Base-by-base conservation (phyloP, 2,888 invertebrate species). In the Eilema griseolum region DNA sequence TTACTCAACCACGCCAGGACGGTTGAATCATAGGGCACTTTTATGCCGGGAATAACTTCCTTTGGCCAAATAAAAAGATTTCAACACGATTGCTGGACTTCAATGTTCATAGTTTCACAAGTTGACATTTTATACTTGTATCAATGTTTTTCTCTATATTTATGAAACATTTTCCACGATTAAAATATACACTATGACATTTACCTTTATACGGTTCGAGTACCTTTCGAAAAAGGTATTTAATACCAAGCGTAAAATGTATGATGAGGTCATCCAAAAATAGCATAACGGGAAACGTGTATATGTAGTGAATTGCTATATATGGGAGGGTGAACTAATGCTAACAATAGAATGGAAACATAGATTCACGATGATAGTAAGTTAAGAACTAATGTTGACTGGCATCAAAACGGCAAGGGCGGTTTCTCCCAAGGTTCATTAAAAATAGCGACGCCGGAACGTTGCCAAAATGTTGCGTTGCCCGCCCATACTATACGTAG, bases 351-450 rank as follows among this genome's bases (percentile, higher is more conserved):
- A 85, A 67, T 75, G 78, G 8, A 79, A 80, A 83, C 85, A 86
- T 86, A 85, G 76, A 86, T 83, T 83, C 75, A 77, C 81, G 80
- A 77, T 84, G 79, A 83, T 81, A 83, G 78, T 82, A 77, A 84
- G 81, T 82, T 79, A 85, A 77, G 76, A 83, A 85, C 82, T 84
- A 84, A 87, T 86, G 86, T 83, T 84, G 82, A 84, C 79, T 83
- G 87, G 83, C 78, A 86, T 89, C 90, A 88, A 90, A 86, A 86
- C 89, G 86, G 89, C 94, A 95, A 94, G 94, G 94, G 94, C 94
- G 92, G 93, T 90, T 92, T 91, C 85, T 91, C 90, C 93, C 95
- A 95, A 94, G 95, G 94, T 95, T 93, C 87, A 89, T 90, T 93
- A 94, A 92, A 94, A 94, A 95, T 95, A 95, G 93, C 89, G 73